A percentile compares a stretch with the other conserved stretches of the same genome.
phyloP scores from a whole-genome alignment of 2,888 invertebrate genomes.

The Melikaiella ostensackeni region DNA sequence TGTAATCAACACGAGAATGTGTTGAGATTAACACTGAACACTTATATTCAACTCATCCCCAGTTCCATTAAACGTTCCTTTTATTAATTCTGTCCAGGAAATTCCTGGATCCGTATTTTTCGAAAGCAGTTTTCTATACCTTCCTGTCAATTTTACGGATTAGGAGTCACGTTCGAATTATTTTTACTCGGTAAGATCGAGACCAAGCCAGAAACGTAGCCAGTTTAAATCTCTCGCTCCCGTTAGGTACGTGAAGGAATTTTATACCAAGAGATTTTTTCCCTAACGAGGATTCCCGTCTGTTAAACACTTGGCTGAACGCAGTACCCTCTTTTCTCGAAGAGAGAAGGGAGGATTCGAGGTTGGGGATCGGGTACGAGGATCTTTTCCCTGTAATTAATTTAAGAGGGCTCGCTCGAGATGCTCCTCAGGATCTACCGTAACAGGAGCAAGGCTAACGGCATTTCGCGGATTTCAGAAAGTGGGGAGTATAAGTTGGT shows the following conservation, averaged over 20 bases:
- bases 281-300: slow-evolving; percentile 57
- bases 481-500: slow-evolving; percentile 39
- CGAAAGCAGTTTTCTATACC: not conserved
- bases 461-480: slow-evolving; percentile 48
- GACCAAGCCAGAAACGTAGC: slow-evolving; percentile 45
- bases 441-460: slow-evolving; percentile 52
- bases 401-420: slow-evolving; percentile 73
- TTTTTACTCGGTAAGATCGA: slow-evolving; percentile 35
- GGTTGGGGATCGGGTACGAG: slow-evolving; percentile 65
- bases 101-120: too few species aligned
- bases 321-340: slow-evolving; percentile 42
- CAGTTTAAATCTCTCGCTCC: slow-evolving; percentile 55
- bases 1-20: slow-evolving; percentile 1
- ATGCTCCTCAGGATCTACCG: slow-evolving; percentile 56
- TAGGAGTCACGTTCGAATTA: not conserved
- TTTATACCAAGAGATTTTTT: slow-evolving; percentile 54
- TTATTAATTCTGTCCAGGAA: too few species aligned
- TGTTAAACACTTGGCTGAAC: slow-evolving; percentile 53
- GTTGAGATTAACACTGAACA: not conserved
- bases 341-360: slow-evolving; percentile 41
- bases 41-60: not conserved
- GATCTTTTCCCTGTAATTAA: slow-evolving; percentile 76
- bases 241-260: slow-evolving; percentile 54
- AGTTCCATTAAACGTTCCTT: too few species aligned
- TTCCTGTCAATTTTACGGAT: not conserved